Base-by-base conservation (phyloP, 2,888 invertebrate species). In the Drosophila meridiana region DNA sequence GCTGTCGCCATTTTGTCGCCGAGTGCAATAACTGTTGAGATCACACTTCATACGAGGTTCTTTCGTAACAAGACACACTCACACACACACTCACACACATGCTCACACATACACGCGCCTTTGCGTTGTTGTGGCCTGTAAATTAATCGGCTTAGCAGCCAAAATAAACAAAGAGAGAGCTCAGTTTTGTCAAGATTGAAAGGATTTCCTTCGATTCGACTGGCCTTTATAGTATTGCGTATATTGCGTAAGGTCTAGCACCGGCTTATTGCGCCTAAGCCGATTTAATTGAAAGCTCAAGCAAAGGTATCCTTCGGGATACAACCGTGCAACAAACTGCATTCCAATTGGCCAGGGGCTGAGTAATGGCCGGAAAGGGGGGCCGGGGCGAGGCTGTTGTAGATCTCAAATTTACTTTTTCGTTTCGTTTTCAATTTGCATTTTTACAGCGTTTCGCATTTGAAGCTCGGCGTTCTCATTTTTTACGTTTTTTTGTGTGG, bases 391-490 rank as follows among this genome's bases (percentile, higher is more conserved):
- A 3, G 40, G 26, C 13, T 30, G 42, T 14, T 26, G 57, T 71
- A 58, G 56, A 64, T 69, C 77, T 81, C 43, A 83, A 83, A 76
- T 89, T 73, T 83, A 89, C 89, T 89, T 87, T 81, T 89, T 70
- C 71, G 70, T 42, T 65, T 71, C 65, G 55, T 74, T 83, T 89
- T 86, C 89, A 89, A 86, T 86, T 86, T 86, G 82, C 84, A 89
- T 89, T 83, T 86, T 89, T 83, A 78, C 81, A 60, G 80, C 73
- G 71, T 73, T 80, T 69, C 61, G 65, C 69, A 78, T 80, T 73
- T 66, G 61, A 42, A 53, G 60, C 42, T 36, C 11, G 11, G n/a
- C 50, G 11, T 4, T 32, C 43, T 32, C 20, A 38, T 26, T 28
- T 42, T 53, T 11, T 38, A 3, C 8, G 7, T 47, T 5, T 38